Conservation (phyloP, 1,140 invertebrate species). For the Drosophila nannoptera region DNA sequence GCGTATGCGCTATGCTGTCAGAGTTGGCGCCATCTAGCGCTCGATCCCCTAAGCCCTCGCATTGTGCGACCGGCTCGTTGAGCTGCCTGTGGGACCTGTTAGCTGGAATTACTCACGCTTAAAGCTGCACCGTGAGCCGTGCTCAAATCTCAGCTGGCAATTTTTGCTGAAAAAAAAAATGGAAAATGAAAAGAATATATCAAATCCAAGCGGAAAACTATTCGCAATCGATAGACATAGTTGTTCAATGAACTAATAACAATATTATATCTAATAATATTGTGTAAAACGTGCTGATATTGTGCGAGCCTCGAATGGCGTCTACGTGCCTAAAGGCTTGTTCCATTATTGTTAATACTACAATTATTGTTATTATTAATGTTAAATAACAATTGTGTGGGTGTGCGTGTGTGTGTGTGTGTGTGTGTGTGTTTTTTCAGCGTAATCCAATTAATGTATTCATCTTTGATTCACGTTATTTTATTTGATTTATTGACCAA, state of each 20-base stretch:
- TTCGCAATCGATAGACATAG: background rate
- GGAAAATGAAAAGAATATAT: background rate
- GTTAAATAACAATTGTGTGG: background rate
- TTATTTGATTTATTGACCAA: constrained; percentile 3
- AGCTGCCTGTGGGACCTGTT: constrained; percentile 23
- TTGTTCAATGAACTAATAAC: constrained; percentile 2
- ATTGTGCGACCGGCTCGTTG: background rate
- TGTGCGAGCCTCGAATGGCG: background rate
- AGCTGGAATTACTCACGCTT: constrained; percentile 27
- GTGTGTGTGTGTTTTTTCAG: background rate
- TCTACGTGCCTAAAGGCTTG: constrained; percentile 27
- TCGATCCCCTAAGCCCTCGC: constrained; percentile 25
- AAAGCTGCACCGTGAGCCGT: background rate
- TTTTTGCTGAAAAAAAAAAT: background rate
- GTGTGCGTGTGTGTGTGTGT: too few relatives aligned
- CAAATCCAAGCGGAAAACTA: background rate
- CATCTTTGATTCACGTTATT: background rate
- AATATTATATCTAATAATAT: background rate
- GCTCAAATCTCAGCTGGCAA: background rate
- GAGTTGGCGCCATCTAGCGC: constrained; percentile 29
- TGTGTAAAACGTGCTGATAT: constrained; percentile 15
- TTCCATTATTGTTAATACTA: background rate
- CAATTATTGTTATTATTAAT: constrained; percentile 7
- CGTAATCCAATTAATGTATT: constrained; percentile 10
- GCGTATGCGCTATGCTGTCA: constrained; percentile 55